Evolutionary conservation across 2,888 invertebrate genomes (phyloP), one percentile per base, ranked within the genome.

Genomic region (Acleris holmiana): DNA sequence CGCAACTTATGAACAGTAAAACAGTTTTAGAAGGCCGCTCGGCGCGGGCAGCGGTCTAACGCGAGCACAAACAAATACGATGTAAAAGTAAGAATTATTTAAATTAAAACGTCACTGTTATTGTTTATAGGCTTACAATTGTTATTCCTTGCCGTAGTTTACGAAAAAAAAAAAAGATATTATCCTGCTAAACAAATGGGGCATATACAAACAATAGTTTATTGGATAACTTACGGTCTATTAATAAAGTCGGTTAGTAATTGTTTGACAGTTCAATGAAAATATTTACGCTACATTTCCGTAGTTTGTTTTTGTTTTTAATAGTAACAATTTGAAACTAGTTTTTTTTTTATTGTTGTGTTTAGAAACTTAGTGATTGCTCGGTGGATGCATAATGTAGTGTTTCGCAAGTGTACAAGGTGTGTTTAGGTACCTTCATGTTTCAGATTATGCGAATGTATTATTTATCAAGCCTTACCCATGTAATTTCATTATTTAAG

Each of bases 231-330:
- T 19, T 21, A 19, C 29, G 25, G 49, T 8, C 65, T 21, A 61
- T 65, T 50, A 59, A 54, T 58, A 68, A 68, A 72, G 73, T 82
- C 76, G 58, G 83, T 77, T 76, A 55, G 19, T 76, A 74, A 74
- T 80, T 78, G 83, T 87, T 90, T 90, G 90, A 90, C 89, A 90
- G 86, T 82, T 86, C 76, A 63, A 56, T 61, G 53, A 71, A 77
- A 75, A 78, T 70, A 73, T 71, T 71, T 69, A 67, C 61, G 67
- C 58, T 58, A 58, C 69, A 25, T 69, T 72, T 71, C 71, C 40
- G 47, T 67, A 65, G 44, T 68, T 66, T 65, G 44, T 67, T 66
- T 63, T 66, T 51, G 47, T 18, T 29, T 18, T 41, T 21, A 40
- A 19, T 23, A 23, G 8, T 44, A 35, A 40, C 13, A 13, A 7